Base-by-base conservation (phyloP, 1,140 invertebrate species). In the Anagrus nilaparvatae region DNA sequence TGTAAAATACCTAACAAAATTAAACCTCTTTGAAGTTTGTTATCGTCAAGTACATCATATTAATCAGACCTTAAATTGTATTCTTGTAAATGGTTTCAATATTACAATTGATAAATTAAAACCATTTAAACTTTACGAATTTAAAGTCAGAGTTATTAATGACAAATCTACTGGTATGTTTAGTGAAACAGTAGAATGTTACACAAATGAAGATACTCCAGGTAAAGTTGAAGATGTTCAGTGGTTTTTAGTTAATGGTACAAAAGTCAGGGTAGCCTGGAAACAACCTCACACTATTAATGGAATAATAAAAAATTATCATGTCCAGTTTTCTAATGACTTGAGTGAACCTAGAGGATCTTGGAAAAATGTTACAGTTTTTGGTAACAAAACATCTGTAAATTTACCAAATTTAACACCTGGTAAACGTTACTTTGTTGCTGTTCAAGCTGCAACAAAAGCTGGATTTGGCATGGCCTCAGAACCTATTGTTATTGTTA, bases 51-150 rank as follows among this genome's bases (percentile, higher is more conserved):
- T 73, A 23, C 58, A 64, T 40, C 43, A 44, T 13, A 20, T 41
- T 35, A 53, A 53, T 35, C 49, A 61, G 5, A 28, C 43, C 25
- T 48, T 48, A 5, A 59, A 55, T 35, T 67, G 66, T 40, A 47
- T 56, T 25, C 42, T 55, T 42, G 51, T 49, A 51, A 69, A 71
- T 32, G 60, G 60, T 40, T 60, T 63, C 7, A 64, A 64, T 47
- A 52, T 67, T 19, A 55, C 60, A 20, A 54, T 79, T 6, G 60
- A 61, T 30, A 65, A 70, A 44, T 54, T 81, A n/a, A 74, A 62
- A 49, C 71, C 76, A 20, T 75, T 71, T 55, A 77, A 71, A 24
- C 51, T 71, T 8, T 81, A 81, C 51, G 71, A 76, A 51, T 75
- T 79, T 48, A 75, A 70, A 60, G 71, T 81, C 4, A 56, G 65